phyloP scores from a whole-genome alignment of 2,888 invertebrate species.

The Dinocampus coccinellae region DNA sequence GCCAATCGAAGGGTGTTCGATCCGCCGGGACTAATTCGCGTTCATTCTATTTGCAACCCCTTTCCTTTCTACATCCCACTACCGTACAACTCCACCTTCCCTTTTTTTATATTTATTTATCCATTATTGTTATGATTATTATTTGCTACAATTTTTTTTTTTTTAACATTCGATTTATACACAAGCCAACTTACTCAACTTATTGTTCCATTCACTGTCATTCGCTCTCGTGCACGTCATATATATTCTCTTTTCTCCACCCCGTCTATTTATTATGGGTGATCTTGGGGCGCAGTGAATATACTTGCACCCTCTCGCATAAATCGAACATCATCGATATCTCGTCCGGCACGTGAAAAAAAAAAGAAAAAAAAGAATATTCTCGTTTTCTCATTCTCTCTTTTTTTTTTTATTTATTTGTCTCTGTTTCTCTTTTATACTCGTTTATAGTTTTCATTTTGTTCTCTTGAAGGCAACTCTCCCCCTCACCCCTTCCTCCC shows the following conservation, averaged over 20 bases:
- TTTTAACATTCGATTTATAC: not conserved
- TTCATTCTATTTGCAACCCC: slow-evolving; percentile 53
- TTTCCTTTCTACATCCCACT: slow-evolving; percentile 25
- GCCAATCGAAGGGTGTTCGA: slow-evolving; percentile 53
- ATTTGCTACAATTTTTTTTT: not conserved
- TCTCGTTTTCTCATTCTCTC: slow-evolving; percentile 6
- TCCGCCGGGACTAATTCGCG: slow-evolving; percentile 60
- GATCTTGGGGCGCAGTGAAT: slow-evolving; percentile 19
- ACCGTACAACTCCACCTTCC: slow-evolving; percentile 7
- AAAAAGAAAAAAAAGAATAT: not conserved
- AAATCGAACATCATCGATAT: slow-evolving; percentile 32
- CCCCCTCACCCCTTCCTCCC: too few species aligned
- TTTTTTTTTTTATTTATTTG: not conserved
- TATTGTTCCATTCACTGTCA: slow-evolving; percentile 5
- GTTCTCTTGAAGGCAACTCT: slow-evolving; percentile 17
- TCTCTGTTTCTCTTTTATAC: slow-evolving; percentile 6
- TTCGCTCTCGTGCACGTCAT: not conserved
- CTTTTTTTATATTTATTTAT: slow-evolving; percentile 10
- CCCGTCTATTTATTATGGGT: slow-evolving; percentile 28
- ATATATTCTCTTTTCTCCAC: slow-evolving; percentile 15
- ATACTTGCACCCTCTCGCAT: slow-evolving; percentile 25
- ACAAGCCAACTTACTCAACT: not conserved
- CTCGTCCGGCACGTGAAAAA: not conserved
- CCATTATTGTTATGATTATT: not conserved
- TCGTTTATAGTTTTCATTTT: slow-evolving; percentile 26